These are phyloP conservation scores for Apostichopus leukothele DNA, from an alignment of 53 echinoderm and acorn worm species.

Conservation along the genomic window DNA sequence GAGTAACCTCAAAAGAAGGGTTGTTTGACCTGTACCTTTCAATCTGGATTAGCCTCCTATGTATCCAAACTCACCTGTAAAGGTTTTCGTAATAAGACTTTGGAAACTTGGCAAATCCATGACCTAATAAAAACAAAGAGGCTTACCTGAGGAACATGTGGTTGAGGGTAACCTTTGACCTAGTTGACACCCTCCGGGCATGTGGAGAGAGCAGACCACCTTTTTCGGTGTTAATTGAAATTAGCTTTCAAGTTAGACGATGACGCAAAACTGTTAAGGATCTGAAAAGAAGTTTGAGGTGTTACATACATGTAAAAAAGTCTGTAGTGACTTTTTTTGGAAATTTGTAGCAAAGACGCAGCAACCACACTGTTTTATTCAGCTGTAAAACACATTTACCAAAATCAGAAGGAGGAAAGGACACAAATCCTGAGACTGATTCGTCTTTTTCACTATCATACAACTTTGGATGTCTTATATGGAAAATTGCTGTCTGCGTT, in stretches of 20 bases:
- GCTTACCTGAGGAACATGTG: slow-evolving; percentile 34
- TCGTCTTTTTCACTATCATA: too few relatives aligned
- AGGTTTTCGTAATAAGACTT: background rate
- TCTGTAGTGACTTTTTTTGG: too few relatives aligned
- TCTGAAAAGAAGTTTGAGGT: too few relatives aligned
- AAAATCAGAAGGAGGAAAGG: too few relatives aligned
- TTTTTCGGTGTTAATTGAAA: background rate
- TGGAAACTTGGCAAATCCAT: background rate
- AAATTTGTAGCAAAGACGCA: too few relatives aligned
- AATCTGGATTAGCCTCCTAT: background rate
- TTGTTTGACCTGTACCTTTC: background rate
- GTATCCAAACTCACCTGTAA: slow-evolving; percentile 15
- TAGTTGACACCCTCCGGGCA: background rate
- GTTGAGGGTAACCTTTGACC: slow-evolving; percentile 23
- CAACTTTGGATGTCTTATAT: too few relatives aligned
- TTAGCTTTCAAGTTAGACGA: background rate
- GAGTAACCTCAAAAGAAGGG: background rate
- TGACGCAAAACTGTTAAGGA: too few relatives aligned
- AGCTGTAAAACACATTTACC: too few relatives aligned
- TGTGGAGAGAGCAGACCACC: background rate
- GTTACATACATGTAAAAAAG: too few relatives aligned
- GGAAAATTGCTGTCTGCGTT: too few relatives aligned
- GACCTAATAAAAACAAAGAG: slow-evolving; percentile 39
- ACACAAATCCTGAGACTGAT: too few relatives aligned
- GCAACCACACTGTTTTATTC: too few relatives aligned